Percentiles rank a stretch among this genome's conserved stretches.
phyloP scores from a whole-genome alignment of 2,113 vertebrate genomes.

The Phalacrocorax aristotelis region DNA sequence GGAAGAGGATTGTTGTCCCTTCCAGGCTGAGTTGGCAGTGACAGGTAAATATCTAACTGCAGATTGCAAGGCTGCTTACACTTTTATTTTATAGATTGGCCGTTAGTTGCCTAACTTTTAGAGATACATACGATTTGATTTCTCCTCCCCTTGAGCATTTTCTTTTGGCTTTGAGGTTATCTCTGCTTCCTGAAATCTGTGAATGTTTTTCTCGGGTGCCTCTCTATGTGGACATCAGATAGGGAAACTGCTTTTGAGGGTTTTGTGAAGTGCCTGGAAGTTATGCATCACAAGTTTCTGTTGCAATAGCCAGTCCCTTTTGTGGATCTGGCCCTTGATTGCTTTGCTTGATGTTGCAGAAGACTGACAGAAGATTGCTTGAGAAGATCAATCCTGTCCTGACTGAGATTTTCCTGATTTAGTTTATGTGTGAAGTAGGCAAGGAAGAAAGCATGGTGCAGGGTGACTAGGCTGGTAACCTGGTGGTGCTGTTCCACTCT shows the following conservation, averaged over 20 bases:
- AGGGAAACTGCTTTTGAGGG: not conserved
- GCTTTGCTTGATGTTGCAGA: not conserved
- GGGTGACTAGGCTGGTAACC: not conserved
- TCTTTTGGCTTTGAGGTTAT: not conserved
- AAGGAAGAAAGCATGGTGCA: not conserved
- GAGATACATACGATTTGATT: not conserved
- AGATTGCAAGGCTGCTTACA: not conserved
- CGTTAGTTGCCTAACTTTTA: not conserved
- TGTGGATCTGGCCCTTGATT: not conserved
- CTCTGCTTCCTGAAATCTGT: not conserved
- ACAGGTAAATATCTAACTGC: not conserved
- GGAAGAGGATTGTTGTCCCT: not conserved
- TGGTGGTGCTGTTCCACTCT: not conserved
- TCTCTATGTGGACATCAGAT: not conserved
- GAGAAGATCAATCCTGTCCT: not conserved
- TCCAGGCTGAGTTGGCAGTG: not conserved
- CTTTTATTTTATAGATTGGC: not conserved
- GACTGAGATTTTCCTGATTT: not conserved
- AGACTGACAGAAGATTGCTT: not conserved
- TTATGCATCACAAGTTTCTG: not conserved
- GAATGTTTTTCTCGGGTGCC: accelerated
- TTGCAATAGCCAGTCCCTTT: not conserved
- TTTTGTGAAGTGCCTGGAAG: not conserved
- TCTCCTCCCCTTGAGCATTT: not conserved
- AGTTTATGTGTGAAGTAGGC: not conserved